phyloP scores from a whole-genome alignment of 1,140 invertebrate species.

The Lanistes nyassanus region DNA sequence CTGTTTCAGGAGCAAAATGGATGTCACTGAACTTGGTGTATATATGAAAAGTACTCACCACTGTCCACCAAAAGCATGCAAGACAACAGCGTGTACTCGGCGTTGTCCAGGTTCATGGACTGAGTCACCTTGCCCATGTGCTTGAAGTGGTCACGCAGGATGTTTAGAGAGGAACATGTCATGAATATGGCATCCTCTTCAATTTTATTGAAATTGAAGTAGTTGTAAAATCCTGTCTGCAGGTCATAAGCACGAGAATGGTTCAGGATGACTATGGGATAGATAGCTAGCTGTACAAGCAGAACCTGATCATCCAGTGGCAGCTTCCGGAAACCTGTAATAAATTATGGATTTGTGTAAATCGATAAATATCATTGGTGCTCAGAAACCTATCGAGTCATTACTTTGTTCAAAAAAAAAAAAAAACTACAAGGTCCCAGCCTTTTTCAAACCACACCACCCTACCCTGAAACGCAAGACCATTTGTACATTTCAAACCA shows the following conservation, averaged over 20 bases:
- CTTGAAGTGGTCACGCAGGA: conserved; percentile 43
- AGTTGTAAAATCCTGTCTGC: conserved; percentile 46
- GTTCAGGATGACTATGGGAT: conserved; percentile 47
- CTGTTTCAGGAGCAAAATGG: too few relatives aligned
- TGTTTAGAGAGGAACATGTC: conserved; percentile 41
- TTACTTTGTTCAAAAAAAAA: not conserved
- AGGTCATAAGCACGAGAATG: conserved; percentile 42
- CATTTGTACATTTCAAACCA: too few relatives aligned
- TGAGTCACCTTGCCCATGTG: conserved; percentile 46
- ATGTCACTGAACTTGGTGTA: not conserved
- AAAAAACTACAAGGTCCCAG: not conserved
- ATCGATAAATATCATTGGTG: too few relatives aligned
- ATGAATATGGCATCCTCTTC: conserved; percentile 42
- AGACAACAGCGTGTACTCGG: conserved; percentile 45
- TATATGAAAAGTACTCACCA: conserved; percentile 41
- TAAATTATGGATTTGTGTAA: not conserved
- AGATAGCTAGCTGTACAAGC: conserved; percentile 46
- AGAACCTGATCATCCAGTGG: conserved; percentile 46
- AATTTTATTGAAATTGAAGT: conserved; percentile 46
- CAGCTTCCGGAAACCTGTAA: conserved; percentile 48
- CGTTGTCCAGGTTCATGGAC: conserved; percentile 37
- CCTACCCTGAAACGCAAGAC: too few relatives aligned
- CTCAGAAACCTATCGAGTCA: too few relatives aligned
- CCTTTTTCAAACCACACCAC: too few relatives aligned
- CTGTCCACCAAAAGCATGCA: conserved; percentile 41